Base-by-base conservation (phyloP, 2,888 invertebrate species). In the Eledona agricola region DNA sequence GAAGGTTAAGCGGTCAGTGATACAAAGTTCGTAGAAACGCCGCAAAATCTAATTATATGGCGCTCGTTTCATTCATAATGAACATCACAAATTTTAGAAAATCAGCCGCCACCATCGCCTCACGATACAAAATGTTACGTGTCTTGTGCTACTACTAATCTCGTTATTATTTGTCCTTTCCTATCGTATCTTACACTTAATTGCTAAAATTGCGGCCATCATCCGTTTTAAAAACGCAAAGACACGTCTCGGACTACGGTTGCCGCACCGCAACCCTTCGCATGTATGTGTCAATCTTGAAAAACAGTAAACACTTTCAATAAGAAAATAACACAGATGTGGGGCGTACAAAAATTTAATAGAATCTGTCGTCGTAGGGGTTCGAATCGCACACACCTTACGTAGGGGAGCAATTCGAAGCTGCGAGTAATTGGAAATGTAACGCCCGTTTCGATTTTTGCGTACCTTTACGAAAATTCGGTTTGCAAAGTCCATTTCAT, bases 1-100 rank as follows among this genome's bases (percentile, higher is more conserved):
- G 69, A 70, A 70, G 71, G 71, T 71, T 70, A 71, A 69, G 62
- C 71, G 71, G 70, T 70, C 69, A 70, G 66, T 70, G 69, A 67
- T 71, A 71, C 68, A 69, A 68, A 65, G 64, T 70, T 71, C 71
- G 67, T 52, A 68, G 71, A 71, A 71, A 65, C 58, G 66, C 70
- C 69, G 69, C 71, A 70, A 69, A 71, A 70, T 69, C 65, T 70
- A 71, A 71, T 71, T 71, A 71, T 67, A 70, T 69, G 69, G 69
- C 69, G 70, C 66, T 67, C 66, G 60, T 63, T 69, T 69, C 67
- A 64, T 64, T 63, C 63, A 64, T 67, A 66, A 67, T 67, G 62
- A 68, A 65, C 67, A 62, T 66, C 62, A 65, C n/a, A n/a, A n/a
- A n/a, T n/a, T n/a, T n/a, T n/a, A n/a, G n/a, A n/a, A n/a, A n/a